Evolutionary conservation across 2,113 vertebrate genomes (phyloP).

Genomic region (Sinosuthora webbiana): DNA sequence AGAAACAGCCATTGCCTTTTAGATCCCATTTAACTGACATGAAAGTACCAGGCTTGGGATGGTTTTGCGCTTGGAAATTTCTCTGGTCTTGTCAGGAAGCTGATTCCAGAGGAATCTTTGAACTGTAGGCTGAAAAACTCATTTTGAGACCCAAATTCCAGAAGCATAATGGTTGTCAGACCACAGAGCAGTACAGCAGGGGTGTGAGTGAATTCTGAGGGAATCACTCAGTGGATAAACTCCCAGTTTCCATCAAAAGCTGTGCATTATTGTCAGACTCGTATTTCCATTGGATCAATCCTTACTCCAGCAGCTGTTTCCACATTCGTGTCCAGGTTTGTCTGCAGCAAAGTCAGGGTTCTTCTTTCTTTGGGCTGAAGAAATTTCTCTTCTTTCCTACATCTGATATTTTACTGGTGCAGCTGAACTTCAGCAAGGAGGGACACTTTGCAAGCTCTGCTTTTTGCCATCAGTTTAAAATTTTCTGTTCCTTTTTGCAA

Average conservation of each 20-base stretch:
- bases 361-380: background rate
- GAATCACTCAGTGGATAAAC: background rate
- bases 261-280: background rate
- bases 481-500: background rate
- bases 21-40: background rate
- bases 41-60: background rate
- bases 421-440: background rate
- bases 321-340: rapidly evolving
- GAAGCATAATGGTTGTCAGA: background rate
- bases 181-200: background rate
- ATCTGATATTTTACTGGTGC: no score
- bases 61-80: background rate
- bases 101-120: background rate
- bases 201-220: background rate
- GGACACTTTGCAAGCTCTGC: background rate
- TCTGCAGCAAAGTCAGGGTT: background rate
- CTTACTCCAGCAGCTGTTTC: background rate
- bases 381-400: rapidly evolving
- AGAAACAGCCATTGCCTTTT: background rate
- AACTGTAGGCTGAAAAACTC: background rate
- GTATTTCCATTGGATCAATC: rapidly evolving
- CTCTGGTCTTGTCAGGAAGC: background rate
- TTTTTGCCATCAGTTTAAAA: background rate
- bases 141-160: background rate
- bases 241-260: background rate